These are phyloP conservation scores for Gymnocypris eckloni DNA, from an alignment of 2,797 vertebrate species.

Conservation along the genomic window DNA sequence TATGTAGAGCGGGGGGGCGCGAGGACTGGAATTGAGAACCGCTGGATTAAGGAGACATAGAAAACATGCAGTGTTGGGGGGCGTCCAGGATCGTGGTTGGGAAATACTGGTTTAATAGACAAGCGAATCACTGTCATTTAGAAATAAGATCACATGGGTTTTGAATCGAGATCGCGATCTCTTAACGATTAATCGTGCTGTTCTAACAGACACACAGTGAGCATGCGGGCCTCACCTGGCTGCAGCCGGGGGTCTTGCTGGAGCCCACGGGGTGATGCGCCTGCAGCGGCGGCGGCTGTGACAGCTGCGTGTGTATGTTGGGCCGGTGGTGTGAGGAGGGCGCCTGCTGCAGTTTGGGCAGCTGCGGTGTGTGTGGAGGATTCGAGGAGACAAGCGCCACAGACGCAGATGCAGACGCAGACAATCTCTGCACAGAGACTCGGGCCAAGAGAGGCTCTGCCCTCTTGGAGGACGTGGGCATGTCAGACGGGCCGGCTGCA, in stretches of 20 bases:
- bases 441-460: slow-evolving; percentile 74
- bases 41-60: too few relatives aligned
- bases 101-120: too few relatives aligned
- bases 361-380: slow-evolving; percentile 86
- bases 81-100: too few relatives aligned
- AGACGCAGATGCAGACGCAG: background rate
- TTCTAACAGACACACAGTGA: background rate
- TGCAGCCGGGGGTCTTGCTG: slow-evolving; percentile 80
- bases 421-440: slow-evolving; percentile 73
- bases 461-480: slow-evolving; percentile 64
- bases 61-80: too few relatives aligned
- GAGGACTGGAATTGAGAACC: too few relatives aligned
- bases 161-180: too few relatives aligned
- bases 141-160: too few relatives aligned
- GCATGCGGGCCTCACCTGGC: slow-evolving; percentile 81
- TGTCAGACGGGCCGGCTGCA: slow-evolving; percentile 75
- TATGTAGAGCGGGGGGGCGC: too few relatives aligned
- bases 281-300: slow-evolving; percentile 87
- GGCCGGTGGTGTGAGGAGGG: slow-evolving; percentile 94
- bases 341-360: slow-evolving; percentile 94
- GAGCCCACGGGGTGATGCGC: slow-evolving; percentile 87
- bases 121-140: too few relatives aligned
- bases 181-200: too few relatives aligned
- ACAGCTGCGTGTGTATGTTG: slow-evolving; percentile 86
- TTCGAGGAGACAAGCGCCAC: slow-evolving; percentile 84